Evolutionary conservation across 2,113 vertebrate species (phyloP).

Genomic region (Crotalus helleri): DNA sequence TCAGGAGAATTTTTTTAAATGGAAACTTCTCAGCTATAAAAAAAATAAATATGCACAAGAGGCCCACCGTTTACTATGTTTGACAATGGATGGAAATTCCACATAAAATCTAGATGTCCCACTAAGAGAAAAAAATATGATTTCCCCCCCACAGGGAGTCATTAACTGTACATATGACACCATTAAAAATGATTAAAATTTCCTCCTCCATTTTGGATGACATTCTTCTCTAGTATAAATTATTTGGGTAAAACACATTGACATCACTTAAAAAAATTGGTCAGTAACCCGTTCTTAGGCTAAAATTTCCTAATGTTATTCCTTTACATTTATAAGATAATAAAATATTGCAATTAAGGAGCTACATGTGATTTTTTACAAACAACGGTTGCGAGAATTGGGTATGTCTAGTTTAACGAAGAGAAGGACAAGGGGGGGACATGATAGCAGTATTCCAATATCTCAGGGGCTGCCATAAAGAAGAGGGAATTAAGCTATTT

Average conservation of each 20-base stretch:
- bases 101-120: slow-evolving; percentile 38
- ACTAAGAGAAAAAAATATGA: slow-evolving; percentile 34
- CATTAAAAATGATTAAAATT: slow-evolving; percentile 67
- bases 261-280: slow-evolving; percentile 52
- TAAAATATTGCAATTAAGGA: background rate
- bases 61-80: slow-evolving; percentile 20
- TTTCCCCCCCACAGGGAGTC: slow-evolving; percentile 51
- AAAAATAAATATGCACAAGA: slow-evolving; percentile 9
- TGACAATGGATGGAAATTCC: slow-evolving; percentile 43
- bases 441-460: no score
- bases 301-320: slow-evolving; percentile 23
- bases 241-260: slow-evolving; percentile 48
- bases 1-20: background rate
- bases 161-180: slow-evolving; percentile 60
- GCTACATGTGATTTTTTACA: background rate
- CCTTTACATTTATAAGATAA: background rate
- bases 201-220: slow-evolving; percentile 63
- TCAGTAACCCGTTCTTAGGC: slow-evolving; percentile 57
- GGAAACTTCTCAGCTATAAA: slow-evolving; percentile 22
- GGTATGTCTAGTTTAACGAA: no score
- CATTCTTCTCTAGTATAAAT: slow-evolving; percentile 66
- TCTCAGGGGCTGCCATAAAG: no score
- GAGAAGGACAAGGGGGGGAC: no score
- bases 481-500: no score
- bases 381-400: no score